Evolutionary conservation across 92 coral and sea anemone genomes (phyloP).

Genomic region (Pocillopora meandrina): DNA sequence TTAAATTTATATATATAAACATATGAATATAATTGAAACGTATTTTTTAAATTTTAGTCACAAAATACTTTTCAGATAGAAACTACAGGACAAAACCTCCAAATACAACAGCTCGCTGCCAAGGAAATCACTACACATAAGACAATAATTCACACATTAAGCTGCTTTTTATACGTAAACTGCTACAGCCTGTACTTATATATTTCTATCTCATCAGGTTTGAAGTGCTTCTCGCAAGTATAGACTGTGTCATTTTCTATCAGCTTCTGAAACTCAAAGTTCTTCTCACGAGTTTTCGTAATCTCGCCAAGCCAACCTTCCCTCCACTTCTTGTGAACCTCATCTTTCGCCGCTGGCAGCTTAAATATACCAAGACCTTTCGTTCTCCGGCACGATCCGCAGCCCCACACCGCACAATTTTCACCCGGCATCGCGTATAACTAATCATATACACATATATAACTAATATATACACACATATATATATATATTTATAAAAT

Average conservation of each 20-base stretch:
- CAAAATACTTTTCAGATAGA: too few relatives aligned
- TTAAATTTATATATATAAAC: too few relatives aligned
- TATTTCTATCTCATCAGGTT: constrained; percentile 46
- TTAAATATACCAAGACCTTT: constrained; percentile 57
- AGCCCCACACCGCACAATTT: constrained; percentile 60
- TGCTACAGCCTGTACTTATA: constrained; percentile 4
- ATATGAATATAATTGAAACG: too few relatives aligned
- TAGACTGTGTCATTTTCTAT: constrained; percentile 44
- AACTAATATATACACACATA: too few relatives aligned
- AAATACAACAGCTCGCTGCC: too few relatives aligned
- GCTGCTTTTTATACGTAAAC: too few relatives aligned
- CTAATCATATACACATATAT: too few relatives aligned
- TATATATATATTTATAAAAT: too few relatives aligned
- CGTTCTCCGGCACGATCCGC: constrained; percentile 57
- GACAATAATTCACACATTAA: too few relatives aligned
- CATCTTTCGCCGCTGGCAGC: constrained; percentile 50
- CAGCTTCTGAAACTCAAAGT: constrained; percentile 46
- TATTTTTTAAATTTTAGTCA: too few relatives aligned
- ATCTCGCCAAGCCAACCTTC: constrained; percentile 50
- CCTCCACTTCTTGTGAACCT: constrained; percentile 40
- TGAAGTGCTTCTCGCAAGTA: constrained; percentile 60
- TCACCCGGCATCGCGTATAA: constrained; percentile 56
- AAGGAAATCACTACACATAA: too few relatives aligned
- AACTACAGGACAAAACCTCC: too few relatives aligned
- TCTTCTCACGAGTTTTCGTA: constrained; percentile 48